Evolutionary conservation across 2,888 invertebrate species (phyloP).

Genomic region (Lasioglossum zephyrum): DNA sequence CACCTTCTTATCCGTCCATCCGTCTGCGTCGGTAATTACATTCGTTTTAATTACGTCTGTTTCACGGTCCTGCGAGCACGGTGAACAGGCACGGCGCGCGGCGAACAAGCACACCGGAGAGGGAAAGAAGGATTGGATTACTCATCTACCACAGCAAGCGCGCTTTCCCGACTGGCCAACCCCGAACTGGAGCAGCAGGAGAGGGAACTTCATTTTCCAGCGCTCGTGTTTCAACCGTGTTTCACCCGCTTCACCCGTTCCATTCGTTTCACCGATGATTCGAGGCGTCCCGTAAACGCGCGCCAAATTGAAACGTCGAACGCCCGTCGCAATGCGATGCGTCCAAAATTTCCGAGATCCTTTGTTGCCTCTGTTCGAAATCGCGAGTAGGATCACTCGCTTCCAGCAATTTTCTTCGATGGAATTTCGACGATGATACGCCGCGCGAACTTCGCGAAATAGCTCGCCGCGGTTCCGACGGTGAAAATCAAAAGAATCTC

Average conservation of each 20-base stretch:
- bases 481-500: neutral
- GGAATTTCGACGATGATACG: neutral
- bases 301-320: constrained; percentile 20
- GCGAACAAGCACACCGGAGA: constrained; percentile 3
- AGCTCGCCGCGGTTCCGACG: no score
- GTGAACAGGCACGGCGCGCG: neutral
- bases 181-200: neutral
- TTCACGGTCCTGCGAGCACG: constrained; percentile 51
- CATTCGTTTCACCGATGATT: constrained; percentile 18
- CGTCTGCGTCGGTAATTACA: constrained; percentile 58
- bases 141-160: neutral
- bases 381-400: neutral
- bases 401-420: neutral
- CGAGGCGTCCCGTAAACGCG: neutral
- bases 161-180: neutral
- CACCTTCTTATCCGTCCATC: constrained; percentile 3
- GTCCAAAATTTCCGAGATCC: neutral
- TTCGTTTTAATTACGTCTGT: constrained; percentile 72
- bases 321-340: neutral
- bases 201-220: constrained; percentile 11
- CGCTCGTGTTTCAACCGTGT: constrained; percentile 2
- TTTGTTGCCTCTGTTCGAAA: neutral
- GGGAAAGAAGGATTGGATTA: constrained; percentile 21
- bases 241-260: neutral
- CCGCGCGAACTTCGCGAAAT: neutral